Evolutionary conservation across 2,113 vertebrate species (phyloP).

Genomic region (Pterocles orientalis): DNA sequence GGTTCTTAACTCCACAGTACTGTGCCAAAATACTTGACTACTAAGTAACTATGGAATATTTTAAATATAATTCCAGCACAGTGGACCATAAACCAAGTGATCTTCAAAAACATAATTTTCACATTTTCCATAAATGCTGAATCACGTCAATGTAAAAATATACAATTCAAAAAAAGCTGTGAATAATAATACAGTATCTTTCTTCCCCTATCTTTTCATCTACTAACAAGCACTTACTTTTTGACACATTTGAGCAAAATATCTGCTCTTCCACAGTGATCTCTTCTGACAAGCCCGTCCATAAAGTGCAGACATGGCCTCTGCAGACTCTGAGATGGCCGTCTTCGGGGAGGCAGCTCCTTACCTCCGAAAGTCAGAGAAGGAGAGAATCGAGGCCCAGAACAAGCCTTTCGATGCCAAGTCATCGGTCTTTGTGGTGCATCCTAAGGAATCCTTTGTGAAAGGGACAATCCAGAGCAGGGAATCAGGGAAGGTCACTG

Average conservation of each 20-base stretch:
- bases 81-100: neutral
- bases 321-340: constrained; percentile 82
- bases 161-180: fast-evolving
- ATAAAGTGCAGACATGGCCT: constrained; percentile 76
- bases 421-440: constrained; percentile 67
- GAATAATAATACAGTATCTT: neutral
- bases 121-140: neutral
- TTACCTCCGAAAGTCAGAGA: constrained; percentile 86
- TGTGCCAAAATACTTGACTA: neutral
- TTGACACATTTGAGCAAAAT: neutral
- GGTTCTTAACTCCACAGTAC: neutral
- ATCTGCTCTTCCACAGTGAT: neutral
- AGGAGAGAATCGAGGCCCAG: constrained; percentile 85
- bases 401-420: constrained; percentile 81
- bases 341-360: constrained; percentile 82
- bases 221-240: neutral
- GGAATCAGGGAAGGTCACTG: constrained; percentile 75
- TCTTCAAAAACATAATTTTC: neutral
- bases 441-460: constrained; percentile 75
- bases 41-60: neutral
- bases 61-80: neutral
- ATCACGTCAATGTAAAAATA: neutral
- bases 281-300: neutral
- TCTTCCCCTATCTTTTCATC: neutral
- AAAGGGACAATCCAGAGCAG: constrained; percentile 67